Evolutionary conservation across 2,113 vertebrate species (phyloP).

Genomic region (Atlantisia rogersi): DNA sequence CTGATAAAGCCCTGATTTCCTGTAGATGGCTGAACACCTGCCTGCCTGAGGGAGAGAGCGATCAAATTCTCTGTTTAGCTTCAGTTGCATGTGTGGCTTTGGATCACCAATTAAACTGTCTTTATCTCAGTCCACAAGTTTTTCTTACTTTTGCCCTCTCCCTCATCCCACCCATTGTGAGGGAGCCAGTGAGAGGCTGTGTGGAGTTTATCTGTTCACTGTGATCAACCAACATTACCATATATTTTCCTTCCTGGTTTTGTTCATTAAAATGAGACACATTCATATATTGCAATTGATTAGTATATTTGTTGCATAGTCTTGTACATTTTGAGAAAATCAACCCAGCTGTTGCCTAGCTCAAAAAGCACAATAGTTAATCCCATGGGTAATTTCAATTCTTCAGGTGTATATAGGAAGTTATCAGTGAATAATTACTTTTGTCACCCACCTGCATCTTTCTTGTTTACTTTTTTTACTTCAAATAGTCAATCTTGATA

Average conservation of each 20-base stretch:
- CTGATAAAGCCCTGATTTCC: neutral
- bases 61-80: neutral
- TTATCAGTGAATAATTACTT: neutral
- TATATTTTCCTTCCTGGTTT: neutral
- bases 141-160: neutral
- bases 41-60: fast-evolving
- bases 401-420: neutral
- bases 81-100: neutral
- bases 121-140: neutral
- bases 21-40: neutral
- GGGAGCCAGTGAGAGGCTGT: fast-evolving
- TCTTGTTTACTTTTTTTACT: neutral
- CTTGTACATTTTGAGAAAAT: neutral
- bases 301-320: neutral
- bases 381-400: neutral
- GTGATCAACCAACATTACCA: neutral
- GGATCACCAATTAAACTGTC: neutral
- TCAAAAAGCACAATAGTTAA: neutral
- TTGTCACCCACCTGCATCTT: neutral
- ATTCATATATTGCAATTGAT: neutral
- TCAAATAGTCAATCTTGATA: neutral
- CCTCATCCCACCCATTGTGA: too few relatives aligned
- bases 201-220: neutral
- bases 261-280: neutral
- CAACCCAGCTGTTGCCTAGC: neutral